A percentile compares a stretch with the other conserved stretches of the same genome.
Evolutionary conservation across 2,888 invertebrate species (phyloP).

Genomic region (Eupithecia subfuscata): DNA sequence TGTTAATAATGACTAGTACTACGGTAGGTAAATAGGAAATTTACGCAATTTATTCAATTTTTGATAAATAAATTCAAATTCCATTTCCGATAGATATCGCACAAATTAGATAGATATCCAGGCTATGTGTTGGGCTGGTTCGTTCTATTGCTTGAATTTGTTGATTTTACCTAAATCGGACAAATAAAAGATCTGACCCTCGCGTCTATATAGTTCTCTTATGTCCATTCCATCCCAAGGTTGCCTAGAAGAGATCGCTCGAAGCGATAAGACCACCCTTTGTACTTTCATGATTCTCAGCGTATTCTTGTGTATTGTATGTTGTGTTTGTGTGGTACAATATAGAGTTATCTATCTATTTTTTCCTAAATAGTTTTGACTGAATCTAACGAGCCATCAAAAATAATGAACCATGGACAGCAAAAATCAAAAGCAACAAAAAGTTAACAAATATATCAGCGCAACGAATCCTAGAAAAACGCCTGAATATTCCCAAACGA

Average conservation of each 20-base stretch:
- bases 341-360: no score
- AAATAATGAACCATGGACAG: no score
- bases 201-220: no score
- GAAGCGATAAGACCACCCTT: no score
- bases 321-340: no score
- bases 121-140: not conserved
- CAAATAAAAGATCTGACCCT: not conserved
- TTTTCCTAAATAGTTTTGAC: not conserved
- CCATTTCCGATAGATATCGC: not conserved
- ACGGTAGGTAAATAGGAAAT: not conserved
- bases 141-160: no score
- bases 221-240: no score
- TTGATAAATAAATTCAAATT: not conserved
- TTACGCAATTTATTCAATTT: not conserved
- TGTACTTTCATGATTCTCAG: no score
- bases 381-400: not conserved
- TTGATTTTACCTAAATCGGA: not conserved
- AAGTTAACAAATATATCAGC: not conserved
- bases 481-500: not conserved
- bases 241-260: no score
- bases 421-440: not conserved
- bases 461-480: constrained; percentile 1
- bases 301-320: no score
- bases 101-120: no score
- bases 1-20: not conserved